These are phyloP conservation scores for Sturmia bella DNA, from an alignment of 2,888 invertebrate species.

Conservation along the genomic window DNA sequence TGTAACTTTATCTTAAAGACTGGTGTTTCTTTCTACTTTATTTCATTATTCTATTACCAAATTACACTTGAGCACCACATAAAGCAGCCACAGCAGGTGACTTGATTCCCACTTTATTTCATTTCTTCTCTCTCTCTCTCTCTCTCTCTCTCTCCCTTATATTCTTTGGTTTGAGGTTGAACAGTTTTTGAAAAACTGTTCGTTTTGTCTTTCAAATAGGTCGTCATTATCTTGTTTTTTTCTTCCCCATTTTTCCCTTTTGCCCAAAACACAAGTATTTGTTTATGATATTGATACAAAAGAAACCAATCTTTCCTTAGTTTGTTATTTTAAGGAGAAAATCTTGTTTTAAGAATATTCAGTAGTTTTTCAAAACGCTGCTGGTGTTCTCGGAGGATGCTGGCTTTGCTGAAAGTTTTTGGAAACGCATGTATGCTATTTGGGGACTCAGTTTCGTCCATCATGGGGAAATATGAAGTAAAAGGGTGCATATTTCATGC, in stretches of 20 bases:
- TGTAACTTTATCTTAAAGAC: slow-evolving; percentile 52
- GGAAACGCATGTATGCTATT: no score
- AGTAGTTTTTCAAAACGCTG: slow-evolving; percentile 9
- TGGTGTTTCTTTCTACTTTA: slow-evolving; percentile 41
- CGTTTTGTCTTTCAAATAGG: not conserved
- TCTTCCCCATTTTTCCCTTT: not conserved
- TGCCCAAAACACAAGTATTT: slow-evolving; percentile 7
- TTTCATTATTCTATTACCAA: slow-evolving; percentile 37
- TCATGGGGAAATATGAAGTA: no score
- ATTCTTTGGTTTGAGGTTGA: slow-evolving; percentile 1
- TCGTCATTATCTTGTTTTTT: not conserved
- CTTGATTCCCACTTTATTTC: slow-evolving; percentile 52
- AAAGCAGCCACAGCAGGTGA: slow-evolving; percentile 60
- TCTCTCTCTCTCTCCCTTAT: no score
- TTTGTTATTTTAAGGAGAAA: not conserved
- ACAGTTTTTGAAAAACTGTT: slow-evolving; percentile 31
- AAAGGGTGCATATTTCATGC: no score
- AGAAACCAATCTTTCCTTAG: not conserved
- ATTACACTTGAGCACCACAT: slow-evolving; percentile 30
- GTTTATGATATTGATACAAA: not conserved
- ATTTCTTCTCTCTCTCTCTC: not conserved
- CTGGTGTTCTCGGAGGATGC: slow-evolving; percentile 2
- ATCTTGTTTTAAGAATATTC: not conserved
- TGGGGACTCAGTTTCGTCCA: no score
- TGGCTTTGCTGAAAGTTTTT: no score